Percentiles rank a stretch among this genome's conserved stretches.
Conservation (phyloP, 2,797 vertebrate species). For the Sebastes hubbsi region DNA sequence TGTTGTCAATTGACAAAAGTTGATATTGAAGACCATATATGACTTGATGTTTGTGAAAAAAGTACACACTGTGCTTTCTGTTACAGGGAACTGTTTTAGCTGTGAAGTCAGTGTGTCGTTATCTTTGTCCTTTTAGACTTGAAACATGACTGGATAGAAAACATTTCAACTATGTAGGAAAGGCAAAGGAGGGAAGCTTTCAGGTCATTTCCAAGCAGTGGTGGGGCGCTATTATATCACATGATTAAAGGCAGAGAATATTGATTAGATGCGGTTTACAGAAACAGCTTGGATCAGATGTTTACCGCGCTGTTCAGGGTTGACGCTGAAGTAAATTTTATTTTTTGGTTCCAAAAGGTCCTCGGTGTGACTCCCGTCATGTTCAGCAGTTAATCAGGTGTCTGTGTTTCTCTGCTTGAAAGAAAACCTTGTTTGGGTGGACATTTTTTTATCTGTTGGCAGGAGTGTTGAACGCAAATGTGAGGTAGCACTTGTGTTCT, state of each 20-base stretch:
- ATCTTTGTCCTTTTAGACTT: background rate
- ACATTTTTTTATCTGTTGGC: background rate
- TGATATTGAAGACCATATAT: background rate
- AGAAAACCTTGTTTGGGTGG: background rate
- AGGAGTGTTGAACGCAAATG: background rate
- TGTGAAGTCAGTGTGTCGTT: background rate
- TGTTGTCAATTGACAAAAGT: background rate
- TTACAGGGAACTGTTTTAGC: background rate
- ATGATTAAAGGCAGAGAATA: constrained; percentile 39
- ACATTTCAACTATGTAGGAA: background rate
- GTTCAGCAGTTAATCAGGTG: constrained; percentile 21
- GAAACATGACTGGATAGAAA: background rate
- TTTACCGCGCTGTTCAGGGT: constrained; percentile 1
- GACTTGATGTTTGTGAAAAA: background rate
- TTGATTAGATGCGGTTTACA: constrained; percentile 38
- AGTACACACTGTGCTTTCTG: background rate
- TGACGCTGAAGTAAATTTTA: background rate
- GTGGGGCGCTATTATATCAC: constrained; percentile 24
- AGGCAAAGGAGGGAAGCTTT: background rate
- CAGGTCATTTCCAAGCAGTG: constrained; percentile 4
- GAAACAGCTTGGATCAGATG: constrained; percentile 30
- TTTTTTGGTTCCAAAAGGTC: constrained; percentile 1
- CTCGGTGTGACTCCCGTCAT: constrained; percentile 14
- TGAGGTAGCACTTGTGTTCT: background rate
- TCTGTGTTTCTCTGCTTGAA: background rate